A percentile compares a stretch with the other conserved stretches of the same genome.
Conservation (phyloP, 2,888 invertebrate genomes). For the Cheilosia vulpina region DNA sequence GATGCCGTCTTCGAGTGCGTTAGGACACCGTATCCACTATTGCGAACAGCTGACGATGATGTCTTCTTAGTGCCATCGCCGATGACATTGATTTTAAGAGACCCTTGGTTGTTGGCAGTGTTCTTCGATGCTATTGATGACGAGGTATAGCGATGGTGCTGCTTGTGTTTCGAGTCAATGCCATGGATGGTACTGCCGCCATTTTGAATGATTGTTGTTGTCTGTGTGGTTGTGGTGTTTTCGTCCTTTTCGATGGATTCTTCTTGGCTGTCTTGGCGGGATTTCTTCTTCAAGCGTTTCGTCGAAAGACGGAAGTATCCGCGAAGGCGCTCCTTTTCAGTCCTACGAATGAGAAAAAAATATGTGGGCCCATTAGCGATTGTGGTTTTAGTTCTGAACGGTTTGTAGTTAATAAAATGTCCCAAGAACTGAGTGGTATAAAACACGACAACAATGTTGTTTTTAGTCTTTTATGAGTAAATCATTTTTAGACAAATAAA, state of each 20-base stretch:
- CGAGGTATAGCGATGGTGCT: slow-evolving; percentile 70
- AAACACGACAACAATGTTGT: no score
- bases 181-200: slow-evolving; percentile 46
- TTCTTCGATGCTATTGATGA: slow-evolving; percentile 53
- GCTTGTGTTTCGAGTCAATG: slow-evolving; percentile 25
- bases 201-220: slow-evolving; percentile 78
- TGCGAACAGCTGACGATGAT: slow-evolving; percentile 34
- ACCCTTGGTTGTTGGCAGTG: slow-evolving; percentile 78
- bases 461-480: no score
- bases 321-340: slow-evolving; percentile 85
- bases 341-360: slow-evolving; percentile 80
- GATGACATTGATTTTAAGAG: slow-evolving; percentile 81
- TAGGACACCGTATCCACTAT: slow-evolving; percentile 31
- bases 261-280: slow-evolving; percentile 83
- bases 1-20: slow-evolving; percentile 43
- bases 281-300: slow-evolving; percentile 83
- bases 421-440: no score
- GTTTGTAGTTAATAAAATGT: no score
- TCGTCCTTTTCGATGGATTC: slow-evolving; percentile 82
- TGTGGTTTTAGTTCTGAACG: neutral
- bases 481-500: no score
- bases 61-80: slow-evolving; percentile 78
- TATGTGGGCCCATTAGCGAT: neutral
- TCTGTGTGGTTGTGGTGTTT: slow-evolving; percentile 79
- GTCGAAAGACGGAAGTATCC: slow-evolving; percentile 85